Base-by-base conservation (phyloP, 1,140 invertebrate species). In the Venustaconcha ellipsiformis region DNA sequence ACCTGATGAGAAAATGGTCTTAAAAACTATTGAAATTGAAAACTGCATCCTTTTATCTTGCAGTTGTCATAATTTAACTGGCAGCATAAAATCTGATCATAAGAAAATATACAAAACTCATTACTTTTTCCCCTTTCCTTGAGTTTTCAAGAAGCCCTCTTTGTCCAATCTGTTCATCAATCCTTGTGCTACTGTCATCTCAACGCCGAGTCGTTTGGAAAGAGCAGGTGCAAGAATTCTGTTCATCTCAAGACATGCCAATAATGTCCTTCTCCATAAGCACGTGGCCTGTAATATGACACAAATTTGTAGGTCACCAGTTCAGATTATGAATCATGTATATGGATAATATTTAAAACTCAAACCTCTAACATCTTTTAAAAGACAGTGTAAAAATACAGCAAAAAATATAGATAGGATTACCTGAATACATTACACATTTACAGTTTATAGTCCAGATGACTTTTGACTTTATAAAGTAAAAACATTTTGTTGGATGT, bases 161-260 rank as follows among this genome's bases (percentile, higher is more conserved):
- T 86, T 88, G 71, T 89, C 86, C 17, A 89, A 78, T 70, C 88
- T 84, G 59, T 86, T 84, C 30, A 88, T 80, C 15, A 89, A 78
- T 14, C 88, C 88, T 69, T 87, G 84, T 57, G 87, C 88, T 15
- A 89, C 85, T 67, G 77, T 85, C 63, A 82, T 82, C 67, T 89
- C 87, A 58, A 88, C 80, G 37, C 88, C 87, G 17, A 89, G 82
- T 56, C 86, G 75, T 58, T 78, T 82, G 17, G 88, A 79, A 11
- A 89, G 76, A 30, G 82, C 82, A 62, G 82, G 82, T 57, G 84
- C 82, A 15, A 87, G 63, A 15, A 88, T 67, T 57, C 82, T 76
- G 65, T 70, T 86, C 57, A 83, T 77, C 58, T 88, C 88, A 12
- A 80, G 68, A 72, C 84, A 84, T 14, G 84, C 84, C 17, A 81